Conservation (phyloP, 2,113 vertebrate species). For the Lonchura striata region DNA sequence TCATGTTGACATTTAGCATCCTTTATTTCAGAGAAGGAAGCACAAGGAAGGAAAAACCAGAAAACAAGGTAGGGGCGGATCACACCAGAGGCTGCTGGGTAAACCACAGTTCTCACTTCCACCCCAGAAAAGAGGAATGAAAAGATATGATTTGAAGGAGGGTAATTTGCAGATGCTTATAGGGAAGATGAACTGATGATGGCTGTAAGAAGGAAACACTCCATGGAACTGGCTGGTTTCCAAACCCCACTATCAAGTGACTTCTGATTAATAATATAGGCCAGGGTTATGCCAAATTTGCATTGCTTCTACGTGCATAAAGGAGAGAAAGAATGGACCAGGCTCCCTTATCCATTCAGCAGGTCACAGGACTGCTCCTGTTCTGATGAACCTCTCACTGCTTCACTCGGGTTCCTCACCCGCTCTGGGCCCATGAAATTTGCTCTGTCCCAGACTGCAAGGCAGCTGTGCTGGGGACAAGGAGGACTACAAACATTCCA, state of each 20-base stretch:
- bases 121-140: neutral
- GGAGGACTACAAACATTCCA: fast-evolving
- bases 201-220: neutral
- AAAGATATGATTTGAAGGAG: neutral
- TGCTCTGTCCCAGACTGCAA: neutral
- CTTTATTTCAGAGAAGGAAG: neutral
- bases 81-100: neutral
- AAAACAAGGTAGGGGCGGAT: neutral
- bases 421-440: neutral
- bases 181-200: neutral
- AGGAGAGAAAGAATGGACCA: neutral
- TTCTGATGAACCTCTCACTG: neutral
- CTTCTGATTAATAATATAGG: neutral
- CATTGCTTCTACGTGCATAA: neutral
- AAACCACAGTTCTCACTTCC: neutral
- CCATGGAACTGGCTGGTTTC: neutral
- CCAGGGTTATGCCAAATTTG: neutral
- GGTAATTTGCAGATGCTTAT: neutral
- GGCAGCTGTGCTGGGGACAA: neutral
- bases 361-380: neutral
- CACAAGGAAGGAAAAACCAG: neutral
- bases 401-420: fast-evolving
- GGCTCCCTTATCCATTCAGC: neutral
- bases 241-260: neutral
- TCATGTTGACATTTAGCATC: neutral